These are phyloP conservation scores for Chionis minor DNA, from an alignment of 2,113 vertebrate genomes.

Conservation along the genomic window DNA sequence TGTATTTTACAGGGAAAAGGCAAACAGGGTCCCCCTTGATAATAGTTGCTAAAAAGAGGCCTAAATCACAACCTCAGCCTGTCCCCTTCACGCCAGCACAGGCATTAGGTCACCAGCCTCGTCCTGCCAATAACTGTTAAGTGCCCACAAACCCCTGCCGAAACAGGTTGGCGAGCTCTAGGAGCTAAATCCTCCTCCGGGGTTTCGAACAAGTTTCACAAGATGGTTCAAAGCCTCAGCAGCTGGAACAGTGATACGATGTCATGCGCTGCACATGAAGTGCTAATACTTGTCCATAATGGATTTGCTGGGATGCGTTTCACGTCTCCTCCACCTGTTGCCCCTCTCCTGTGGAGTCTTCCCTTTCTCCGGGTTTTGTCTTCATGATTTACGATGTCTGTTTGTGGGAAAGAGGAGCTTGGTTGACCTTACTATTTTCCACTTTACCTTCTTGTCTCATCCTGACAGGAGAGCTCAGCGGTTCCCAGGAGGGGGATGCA, in stretches of 20 bases:
- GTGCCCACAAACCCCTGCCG: background rate
- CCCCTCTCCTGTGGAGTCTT: background rate
- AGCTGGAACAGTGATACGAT: slow-evolving; percentile 11
- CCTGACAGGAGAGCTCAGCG: background rate
- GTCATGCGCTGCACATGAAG: background rate
- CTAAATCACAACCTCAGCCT: background rate
- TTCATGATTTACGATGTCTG: background rate
- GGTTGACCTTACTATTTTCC: background rate
- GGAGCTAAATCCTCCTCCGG: background rate
- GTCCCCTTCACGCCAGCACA: background rate
- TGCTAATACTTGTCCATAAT: slow-evolving; percentile 11
- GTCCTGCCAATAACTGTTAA: background rate
- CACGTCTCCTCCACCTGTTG: background rate
- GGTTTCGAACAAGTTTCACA: background rate
- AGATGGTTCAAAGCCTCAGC: background rate
- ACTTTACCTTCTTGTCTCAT: background rate
- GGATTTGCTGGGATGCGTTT: slow-evolving; percentile 24
- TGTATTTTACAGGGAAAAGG: background rate
- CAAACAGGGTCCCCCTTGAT: background rate
- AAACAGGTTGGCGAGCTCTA: background rate
- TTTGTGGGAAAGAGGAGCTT: background rate
- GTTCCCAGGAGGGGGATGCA: background rate
- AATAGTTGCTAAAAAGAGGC: background rate
- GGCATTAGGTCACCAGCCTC: background rate
- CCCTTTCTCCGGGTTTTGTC: background rate